Percentiles rank a stretch among this genome's conserved stretches.
phyloP scores from a whole-genome alignment of 2,797 vertebrate genomes.

The Premnoplex brunnescens region DNA sequence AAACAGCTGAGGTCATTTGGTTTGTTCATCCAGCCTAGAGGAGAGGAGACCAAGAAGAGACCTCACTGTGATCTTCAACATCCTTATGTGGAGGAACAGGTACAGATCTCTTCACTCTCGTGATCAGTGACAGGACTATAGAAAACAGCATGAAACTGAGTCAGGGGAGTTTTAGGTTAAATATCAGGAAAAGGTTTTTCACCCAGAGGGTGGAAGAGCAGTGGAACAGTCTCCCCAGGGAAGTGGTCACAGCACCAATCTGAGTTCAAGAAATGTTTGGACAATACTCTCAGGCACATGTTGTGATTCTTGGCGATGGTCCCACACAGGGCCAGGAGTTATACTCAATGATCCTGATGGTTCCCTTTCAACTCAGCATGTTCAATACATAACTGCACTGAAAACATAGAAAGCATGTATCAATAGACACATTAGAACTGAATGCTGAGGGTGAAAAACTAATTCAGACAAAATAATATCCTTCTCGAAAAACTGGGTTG shows the following conservation, averaged over 20 bases:
- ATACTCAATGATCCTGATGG: neutral
- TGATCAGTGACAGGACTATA: neutral
- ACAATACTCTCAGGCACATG: neutral
- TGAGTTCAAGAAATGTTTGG: neutral
- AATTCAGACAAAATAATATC: neutral
- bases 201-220: rapidly evolving
- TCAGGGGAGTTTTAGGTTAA: neutral
- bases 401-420: neutral
- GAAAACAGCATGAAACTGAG: neutral
- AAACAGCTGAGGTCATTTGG: neutral
- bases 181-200: neutral
- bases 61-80: neutral
- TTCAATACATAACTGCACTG: neutral
- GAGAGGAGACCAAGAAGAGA: neutral
- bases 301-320: neutral
- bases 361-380: neutral
- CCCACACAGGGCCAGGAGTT: neutral
- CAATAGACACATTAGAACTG: neutral
- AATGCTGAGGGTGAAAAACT: neutral
- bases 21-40: neutral
- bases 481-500: neutral
- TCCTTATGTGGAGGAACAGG: neutral
- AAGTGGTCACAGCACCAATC: neutral
- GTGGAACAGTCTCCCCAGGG: neutral
- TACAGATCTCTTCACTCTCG: neutral